Base-by-base conservation (phyloP, 2,113 vertebrate species). In the Ailuropoda melanoleuca region DNA sequence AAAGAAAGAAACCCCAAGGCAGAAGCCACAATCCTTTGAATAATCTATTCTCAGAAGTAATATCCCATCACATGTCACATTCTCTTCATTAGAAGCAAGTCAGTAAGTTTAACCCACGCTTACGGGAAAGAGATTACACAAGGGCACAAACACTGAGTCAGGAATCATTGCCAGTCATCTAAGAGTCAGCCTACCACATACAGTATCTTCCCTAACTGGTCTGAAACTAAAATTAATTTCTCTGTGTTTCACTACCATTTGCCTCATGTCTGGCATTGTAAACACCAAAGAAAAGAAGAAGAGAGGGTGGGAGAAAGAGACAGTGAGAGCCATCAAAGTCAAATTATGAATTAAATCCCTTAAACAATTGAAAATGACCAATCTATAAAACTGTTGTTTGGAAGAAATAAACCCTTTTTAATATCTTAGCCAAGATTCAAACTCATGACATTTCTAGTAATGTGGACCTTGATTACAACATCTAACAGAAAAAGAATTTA, bases 401-500 rank as follows among this genome's bases (percentile, higher is more conserved):
- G 55, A 89, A 92, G 6, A 82, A 24, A 92, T 58, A 75, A 94
- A 55, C 2, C 75, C 37, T 75, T 86, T 92, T 91, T 93, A 74
- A 74, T 68, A 77, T 92, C 83, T 91, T 68, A 80, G 48, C 34
- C 26, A 93, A 86, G 19, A 80, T 24, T 77, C 24, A 46, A 95
- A 93, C 93, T 88, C 26, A 72, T 34, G 15, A 24, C 43, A 66
- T 90, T 83, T 95, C 39, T 89, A 93, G 53, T 12, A 89, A 7
- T 15, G 10, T 34, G 43, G 48, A 4, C 46, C 74, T 86, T 93
- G 77, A 68, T 62, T 97, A 93, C 58, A 26, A 29, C 3, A 88
- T 85, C 78, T 86, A 90, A 86, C 17, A 86, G 62, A 70, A 88
- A 96, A 86, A 81, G 24, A 77, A 58, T 77, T 85, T 74, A 11